Evolutionary conservation across 2,113 vertebrate genomes (phyloP).

Genomic region (Danionella cerebrum): DNA sequence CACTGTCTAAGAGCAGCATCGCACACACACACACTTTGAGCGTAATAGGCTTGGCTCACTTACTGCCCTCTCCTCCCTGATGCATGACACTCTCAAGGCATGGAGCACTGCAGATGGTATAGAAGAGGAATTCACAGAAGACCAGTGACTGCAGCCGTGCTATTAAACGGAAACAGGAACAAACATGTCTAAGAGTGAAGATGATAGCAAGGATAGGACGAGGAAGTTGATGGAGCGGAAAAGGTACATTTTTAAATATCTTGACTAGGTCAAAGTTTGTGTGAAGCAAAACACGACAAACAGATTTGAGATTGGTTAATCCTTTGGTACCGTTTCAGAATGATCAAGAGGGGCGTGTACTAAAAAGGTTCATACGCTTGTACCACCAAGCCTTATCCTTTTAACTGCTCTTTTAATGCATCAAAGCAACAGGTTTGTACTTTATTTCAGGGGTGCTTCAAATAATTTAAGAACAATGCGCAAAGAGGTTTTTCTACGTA

Average conservation of each 20-base stretch:
- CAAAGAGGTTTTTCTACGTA: too few species aligned
- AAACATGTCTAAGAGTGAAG: neutral
- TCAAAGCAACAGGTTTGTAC: too few species aligned
- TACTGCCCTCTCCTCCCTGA: neutral
- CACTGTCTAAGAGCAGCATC: conserved; percentile 6
- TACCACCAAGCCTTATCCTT: too few species aligned
- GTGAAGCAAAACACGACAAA: too few species aligned
- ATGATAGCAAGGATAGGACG: neutral
- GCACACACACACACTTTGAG: conserved; percentile 11
- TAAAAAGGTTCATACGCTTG: too few species aligned
- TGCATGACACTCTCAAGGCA: neutral
- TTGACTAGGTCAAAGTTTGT: neutral
- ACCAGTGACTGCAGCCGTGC: neutral
- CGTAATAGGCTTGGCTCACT: neutral
- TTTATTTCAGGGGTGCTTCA: too few species aligned
- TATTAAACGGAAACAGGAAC: neutral
- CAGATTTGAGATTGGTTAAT: too few species aligned
- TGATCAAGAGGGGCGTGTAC: too few species aligned
- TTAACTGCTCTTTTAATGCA: too few species aligned
- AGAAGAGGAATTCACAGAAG: neutral
- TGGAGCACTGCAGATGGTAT: conserved; percentile 1
- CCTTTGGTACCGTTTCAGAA: too few species aligned
- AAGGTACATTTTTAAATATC: neutral
- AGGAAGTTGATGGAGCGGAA: neutral
- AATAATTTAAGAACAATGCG: too few species aligned